Conservation (phyloP, 2,113 vertebrate genomes). For the Muntiacus reevesi region DNA sequence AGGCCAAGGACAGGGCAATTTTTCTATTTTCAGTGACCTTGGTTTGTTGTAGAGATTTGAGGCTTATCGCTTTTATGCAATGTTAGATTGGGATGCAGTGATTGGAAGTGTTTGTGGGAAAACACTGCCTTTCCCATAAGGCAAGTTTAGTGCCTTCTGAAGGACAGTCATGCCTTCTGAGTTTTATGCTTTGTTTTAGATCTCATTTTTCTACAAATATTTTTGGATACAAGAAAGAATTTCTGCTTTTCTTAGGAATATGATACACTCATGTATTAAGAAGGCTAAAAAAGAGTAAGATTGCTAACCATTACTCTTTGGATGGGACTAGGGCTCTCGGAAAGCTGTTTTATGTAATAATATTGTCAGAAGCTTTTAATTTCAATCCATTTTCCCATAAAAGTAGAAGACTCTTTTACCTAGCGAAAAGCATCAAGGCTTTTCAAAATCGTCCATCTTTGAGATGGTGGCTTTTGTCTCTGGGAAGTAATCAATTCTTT, state of each 20-base stretch:
- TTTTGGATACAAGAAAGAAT: neutral
- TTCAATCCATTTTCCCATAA: neutral
- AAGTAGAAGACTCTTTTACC: neutral
- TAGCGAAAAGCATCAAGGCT: neutral
- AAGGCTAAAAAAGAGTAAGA: conserved; percentile 4
- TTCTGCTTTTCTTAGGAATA: conserved; percentile 31
- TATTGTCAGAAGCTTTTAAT: conserved; percentile 23
- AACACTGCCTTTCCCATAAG: neutral
- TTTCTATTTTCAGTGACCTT: conserved; percentile 29
- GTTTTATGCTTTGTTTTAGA: conserved; percentile 34
- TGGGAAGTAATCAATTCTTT: conserved; percentile 15
- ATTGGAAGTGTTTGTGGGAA: conserved; percentile 16
- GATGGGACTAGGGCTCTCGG: neutral
- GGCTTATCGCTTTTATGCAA: neutral
- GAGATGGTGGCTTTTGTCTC: neutral
- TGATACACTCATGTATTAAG: neutral
- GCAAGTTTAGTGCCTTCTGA: conserved; percentile 15
- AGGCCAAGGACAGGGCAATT: neutral
- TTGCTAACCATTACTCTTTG: conserved; percentile 35
- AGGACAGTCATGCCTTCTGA: neutral
- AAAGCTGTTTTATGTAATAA: conserved; percentile 34
- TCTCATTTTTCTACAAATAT: conserved; percentile 18
- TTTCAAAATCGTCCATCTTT: conserved; percentile 9
- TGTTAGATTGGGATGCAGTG: neutral
- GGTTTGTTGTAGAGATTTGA: neutral